Base-by-base conservation (phyloP, 2,888 invertebrate species). In the Piscicola geometra region DNA sequence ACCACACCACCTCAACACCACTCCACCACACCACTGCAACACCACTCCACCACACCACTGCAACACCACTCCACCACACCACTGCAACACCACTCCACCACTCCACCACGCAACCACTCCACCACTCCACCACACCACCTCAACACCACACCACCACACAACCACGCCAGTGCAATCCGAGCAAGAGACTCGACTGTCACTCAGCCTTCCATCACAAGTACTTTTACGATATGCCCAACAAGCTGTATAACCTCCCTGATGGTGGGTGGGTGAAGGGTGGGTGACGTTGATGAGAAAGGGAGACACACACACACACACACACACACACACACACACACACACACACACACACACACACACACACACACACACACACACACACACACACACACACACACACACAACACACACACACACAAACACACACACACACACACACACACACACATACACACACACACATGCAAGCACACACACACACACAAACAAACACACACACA, bases 321-420 rank as follows among this genome's bases (percentile, higher is more conserved):
- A 69, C 36, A 36, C 69, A 69, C 33, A 35, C 5, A 69, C 1
- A 69, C 69, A 69, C 33, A 69, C 12, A 69, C 36, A 69, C 36
- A 69, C 36, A 69, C n/a, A 69, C 25, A 69, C n/a, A 21, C 69
- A 69, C 33, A 35, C 36, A 69, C 33, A 69, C 69, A 69, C 33
- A n/a, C 32, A 30, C 21, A 28, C 12, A 69, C 36, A 69, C 36
- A 69, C 36, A 69, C n/a, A 69, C 33, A 69, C n/a, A 21, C 69
- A 69, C 33, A 35, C 36, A 69, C 33, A 69, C 69, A 69, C 56
- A n/a, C 28, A 18, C 12, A 69, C 79, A 86, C 28, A 18, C 12
- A 69, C 79, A 86, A 35, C 36, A 69, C 33, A 69, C 69, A 69
- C 56, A n/a, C 28, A 18, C 12, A 69, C 79, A 21, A 2, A 32